Base-by-base conservation (phyloP, 1,140 invertebrate genomes). In the Neocloeon triangulifer region DNA sequence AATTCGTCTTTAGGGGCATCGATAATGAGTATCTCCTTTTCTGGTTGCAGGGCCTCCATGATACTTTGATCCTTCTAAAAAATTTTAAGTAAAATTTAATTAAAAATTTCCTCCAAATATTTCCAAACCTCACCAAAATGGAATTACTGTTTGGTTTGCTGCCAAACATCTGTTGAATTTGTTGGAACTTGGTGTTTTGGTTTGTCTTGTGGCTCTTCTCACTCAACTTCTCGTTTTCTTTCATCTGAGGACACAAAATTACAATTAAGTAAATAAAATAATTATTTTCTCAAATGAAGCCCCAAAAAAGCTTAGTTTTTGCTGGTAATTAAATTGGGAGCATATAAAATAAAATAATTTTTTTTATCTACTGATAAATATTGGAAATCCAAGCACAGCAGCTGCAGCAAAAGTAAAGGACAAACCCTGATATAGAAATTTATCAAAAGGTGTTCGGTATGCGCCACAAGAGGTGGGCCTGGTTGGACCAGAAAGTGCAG, bases 181-280 rank as follows among this genome's bases (percentile, higher is more conserved):
- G 68, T 37, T 74, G 72, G 46, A 77, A 75, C 49, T 74, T 77
- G 1, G 72, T 76, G 39, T 61, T 73, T 43, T 76, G 70, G 47
- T 76, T 69, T 5, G 72, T 77, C 45, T 77, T 78, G 37, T 69
- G 64, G 28, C 58, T 66, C 41, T 77, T 77, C 39, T 74, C 69
- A 12, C 56, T 62, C 14, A 44, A 40, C 12, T 38, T n/a, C n/a
- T n/a, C n/a, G n/a, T n/a, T n/a, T n/a, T n/a, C 34, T 21, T 39
- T 30, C 21, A 43, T 35, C 43, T 45, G 27, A n/a, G 33, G 29
- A 10, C 10, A 29, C 12, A 9, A 13, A 8, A 16, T 13, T 10
- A 29, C n/a, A 8, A 29, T 13, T 10, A 16, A 12, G 13, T 13
- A 12, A 2, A 29, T 9, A 29, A 8, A 8, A 29, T n/a, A n/a